These are phyloP conservation scores for Podarcis raffonei DNA, from an alignment of 2,113 vertebrate species.

Conservation along the genomic window DNA sequence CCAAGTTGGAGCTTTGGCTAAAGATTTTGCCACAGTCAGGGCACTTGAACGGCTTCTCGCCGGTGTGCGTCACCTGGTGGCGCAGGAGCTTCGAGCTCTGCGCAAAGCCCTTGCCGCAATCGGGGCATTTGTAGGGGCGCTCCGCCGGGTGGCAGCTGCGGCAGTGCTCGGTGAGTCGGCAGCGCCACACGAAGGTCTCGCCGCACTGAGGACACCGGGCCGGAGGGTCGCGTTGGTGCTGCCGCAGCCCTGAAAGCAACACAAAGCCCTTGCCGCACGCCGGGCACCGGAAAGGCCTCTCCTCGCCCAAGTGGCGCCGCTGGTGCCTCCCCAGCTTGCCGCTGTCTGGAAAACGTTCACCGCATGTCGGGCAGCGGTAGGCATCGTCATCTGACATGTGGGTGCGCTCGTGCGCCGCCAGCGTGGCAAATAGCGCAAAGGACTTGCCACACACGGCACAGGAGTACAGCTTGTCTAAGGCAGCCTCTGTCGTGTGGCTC, in stretches of 20 bases:
- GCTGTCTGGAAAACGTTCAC: slow-evolving; percentile 8
- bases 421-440: slow-evolving; percentile 13
- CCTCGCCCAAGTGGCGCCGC: not conserved
- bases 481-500: not conserved
- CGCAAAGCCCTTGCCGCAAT: slow-evolving; percentile 13
- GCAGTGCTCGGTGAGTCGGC: slow-evolving; percentile 1
- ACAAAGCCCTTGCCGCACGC: slow-evolving; percentile 20
- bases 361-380: slow-evolving; percentile 17
- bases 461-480: not conserved
- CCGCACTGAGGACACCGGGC: slow-evolving; percentile 1
- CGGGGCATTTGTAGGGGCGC: slow-evolving; percentile 15
- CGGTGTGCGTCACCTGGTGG: slow-evolving; percentile 46
- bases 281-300: not conserved
- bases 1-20: slow-evolving; percentile 63
- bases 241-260: slow-evolving; percentile 1
- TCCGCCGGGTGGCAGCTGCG: slow-evolving; percentile 7
- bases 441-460: not conserved
- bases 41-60: slow-evolving; percentile 64
- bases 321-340: slow-evolving; percentile 25
- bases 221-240: slow-evolving; percentile 11
- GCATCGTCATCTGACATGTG: slow-evolving; percentile 8
- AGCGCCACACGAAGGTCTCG: slow-evolving; percentile 7
- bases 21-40: slow-evolving; percentile 54
- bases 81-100: slow-evolving; percentile 32
- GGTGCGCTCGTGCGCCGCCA: not conserved